These are phyloP conservation scores for Pantherophis alleghaniensis DNA, from an alignment of 2,797 vertebrate genomes.

Conservation along the genomic window DNA sequence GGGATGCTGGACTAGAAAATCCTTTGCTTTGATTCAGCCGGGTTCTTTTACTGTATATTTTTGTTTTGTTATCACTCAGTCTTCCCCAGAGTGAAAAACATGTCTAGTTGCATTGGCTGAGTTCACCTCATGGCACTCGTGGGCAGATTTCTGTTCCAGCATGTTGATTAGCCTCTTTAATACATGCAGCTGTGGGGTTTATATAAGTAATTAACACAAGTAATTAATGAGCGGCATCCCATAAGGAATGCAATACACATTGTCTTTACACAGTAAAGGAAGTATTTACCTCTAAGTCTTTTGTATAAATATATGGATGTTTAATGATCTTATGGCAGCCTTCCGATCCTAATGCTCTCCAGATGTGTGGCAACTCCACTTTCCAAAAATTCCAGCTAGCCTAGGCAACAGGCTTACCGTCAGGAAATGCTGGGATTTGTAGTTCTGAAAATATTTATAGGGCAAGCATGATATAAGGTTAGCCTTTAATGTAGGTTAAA, in stretches of 20 bases:
- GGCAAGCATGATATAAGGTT: not conserved
- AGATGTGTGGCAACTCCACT: not conserved
- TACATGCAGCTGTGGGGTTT: slow-evolving; percentile 1
- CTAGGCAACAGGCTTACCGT: not conserved
- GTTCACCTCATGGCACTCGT: not conserved
- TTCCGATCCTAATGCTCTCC: not conserved
- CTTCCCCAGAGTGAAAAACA: not conserved
- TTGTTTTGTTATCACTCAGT: not conserved
- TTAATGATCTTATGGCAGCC: not conserved
- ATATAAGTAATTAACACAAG: slow-evolving; percentile 16
- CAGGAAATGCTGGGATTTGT: not conserved
- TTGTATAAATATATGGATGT: not conserved
- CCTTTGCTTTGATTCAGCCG: not conserved
- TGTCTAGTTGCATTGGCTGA: not conserved
- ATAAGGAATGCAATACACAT: not conserved
- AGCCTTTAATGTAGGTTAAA: not conserved
- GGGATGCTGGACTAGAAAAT: not conserved
- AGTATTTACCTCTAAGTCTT: not conserved
- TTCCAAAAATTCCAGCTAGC: not conserved
- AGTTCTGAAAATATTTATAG: not conserved
- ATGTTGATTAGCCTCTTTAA: slow-evolving; percentile 19
- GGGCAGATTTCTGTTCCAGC: not conserved
- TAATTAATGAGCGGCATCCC: slow-evolving; percentile 24
- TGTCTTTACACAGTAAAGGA: slow-evolving; percentile 8
- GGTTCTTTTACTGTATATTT: not conserved